A percentile compares a stretch with the other conserved stretches of the same genome.
Evolutionary conservation across 2,113 vertebrate species (phyloP).

Genomic region (Phoxinus phoxinus): DNA sequence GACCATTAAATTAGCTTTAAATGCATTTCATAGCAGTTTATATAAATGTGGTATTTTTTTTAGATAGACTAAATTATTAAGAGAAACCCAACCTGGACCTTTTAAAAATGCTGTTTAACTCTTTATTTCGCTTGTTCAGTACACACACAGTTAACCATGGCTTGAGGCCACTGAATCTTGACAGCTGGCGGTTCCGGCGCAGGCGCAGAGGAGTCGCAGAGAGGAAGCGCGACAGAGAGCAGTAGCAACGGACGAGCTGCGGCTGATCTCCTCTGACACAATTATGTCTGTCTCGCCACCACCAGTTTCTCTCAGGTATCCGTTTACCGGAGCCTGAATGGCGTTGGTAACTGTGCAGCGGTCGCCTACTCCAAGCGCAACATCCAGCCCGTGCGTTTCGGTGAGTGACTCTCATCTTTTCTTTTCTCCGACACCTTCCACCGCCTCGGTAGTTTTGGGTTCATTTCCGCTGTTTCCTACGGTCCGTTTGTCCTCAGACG

Average conservation of each 20-base stretch:
- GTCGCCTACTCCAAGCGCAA: conserved; percentile 92
- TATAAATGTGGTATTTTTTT: neutral
- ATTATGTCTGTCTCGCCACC: conserved; percentile 71
- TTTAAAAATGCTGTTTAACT: neutral
- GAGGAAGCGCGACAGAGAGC: conserved; percentile 74
- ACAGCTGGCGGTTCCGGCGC: conserved; percentile 69
- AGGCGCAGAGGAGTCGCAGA: conserved; percentile 64
- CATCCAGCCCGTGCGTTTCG: conserved; percentile 93
- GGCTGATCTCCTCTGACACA: conserved; percentile 58
- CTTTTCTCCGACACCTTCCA: conserved; percentile 40
- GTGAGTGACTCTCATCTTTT: conserved; percentile 76
- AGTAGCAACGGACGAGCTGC: conserved; percentile 63
- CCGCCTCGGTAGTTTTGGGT: conserved; percentile 36
- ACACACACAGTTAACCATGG: conserved; percentile 63
- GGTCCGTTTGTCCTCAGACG: conserved; percentile 74
- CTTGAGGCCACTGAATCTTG: conserved; percentile 60
- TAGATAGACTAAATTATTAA: neutral
- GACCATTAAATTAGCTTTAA: neutral
- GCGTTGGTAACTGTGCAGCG: conserved; percentile 95
- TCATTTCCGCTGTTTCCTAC: conserved; percentile 66
- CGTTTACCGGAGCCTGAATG: conserved; percentile 80
- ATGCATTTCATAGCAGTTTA: neutral
- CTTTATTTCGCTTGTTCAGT: conserved; percentile 41
- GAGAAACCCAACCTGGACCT: neutral
- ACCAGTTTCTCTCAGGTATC: conserved; percentile 64